These are phyloP conservation scores for Ammodramus savannarum DNA, from an alignment of 2,113 vertebrate species.

Conservation along the genomic window DNA sequence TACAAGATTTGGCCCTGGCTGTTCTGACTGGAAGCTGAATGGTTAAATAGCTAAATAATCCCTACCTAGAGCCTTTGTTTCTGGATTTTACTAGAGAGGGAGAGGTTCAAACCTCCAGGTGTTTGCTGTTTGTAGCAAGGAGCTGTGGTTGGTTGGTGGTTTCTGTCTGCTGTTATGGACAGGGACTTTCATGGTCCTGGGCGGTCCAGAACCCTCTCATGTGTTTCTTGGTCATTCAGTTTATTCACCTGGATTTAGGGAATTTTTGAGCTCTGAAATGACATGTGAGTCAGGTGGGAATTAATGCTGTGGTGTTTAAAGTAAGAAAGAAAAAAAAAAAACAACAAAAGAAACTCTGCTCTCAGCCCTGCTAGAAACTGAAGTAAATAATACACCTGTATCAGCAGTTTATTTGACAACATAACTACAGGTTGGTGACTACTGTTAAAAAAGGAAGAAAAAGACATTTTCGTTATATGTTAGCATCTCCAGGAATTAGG, in stretches of 20 bases:
- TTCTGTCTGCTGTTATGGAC: neutral
- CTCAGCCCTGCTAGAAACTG: neutral
- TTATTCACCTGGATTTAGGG: neutral
- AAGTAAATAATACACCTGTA: slow-evolving; percentile 4
- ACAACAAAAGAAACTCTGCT: neutral
- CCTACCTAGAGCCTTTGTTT: neutral
- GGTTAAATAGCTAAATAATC: neutral
- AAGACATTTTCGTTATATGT: slow-evolving; percentile 32
- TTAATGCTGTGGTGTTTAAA: neutral
- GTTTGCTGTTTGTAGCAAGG: neutral
- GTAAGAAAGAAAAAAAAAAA: neutral
- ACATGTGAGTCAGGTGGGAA: neutral
- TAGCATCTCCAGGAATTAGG: slow-evolving; percentile 3
- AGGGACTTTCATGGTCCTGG: neutral
- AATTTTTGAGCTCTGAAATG: neutral
- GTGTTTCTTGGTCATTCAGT: neutral
- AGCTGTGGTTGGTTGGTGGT: neutral
- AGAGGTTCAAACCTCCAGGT: neutral
- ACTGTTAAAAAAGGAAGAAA: neutral
- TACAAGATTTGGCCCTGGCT: neutral
- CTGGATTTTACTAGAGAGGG: neutral
- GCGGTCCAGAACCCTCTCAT: neutral
- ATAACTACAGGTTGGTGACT: neutral
- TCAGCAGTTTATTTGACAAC: slow-evolving; percentile 60
- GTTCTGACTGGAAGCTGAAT: neutral